phyloP scores from a whole-genome alignment of 2,888 invertebrate genomes.

The Diarsia dahlii region DNA sequence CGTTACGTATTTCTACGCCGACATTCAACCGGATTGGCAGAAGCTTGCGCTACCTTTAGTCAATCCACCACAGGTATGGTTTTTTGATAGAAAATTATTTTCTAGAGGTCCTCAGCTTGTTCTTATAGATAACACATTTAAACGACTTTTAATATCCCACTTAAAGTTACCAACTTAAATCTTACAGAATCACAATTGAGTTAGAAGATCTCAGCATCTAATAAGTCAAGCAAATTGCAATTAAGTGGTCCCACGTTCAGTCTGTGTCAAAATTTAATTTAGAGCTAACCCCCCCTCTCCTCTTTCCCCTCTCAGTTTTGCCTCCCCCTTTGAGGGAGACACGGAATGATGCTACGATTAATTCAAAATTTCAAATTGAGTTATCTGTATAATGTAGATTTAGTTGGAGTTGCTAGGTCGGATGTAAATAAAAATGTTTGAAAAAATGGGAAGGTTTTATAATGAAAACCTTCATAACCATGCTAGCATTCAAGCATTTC shows the following conservation, averaged over 20 bases:
- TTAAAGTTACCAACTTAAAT: slow-evolving; percentile 54
- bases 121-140: background rate
- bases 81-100: background rate
- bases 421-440: slow-evolving; percentile 19
- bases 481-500: background rate
- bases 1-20: background rate
- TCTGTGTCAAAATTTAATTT: slow-evolving; percentile 80
- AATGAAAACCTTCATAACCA: background rate
- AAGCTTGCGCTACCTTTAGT: background rate
- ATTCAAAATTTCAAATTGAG: slow-evolving; percentile 76
- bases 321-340: slow-evolving; percentile 46
- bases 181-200: slow-evolving; percentile 66
- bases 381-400: slow-evolving; percentile 68
- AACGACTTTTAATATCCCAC: slow-evolving; percentile 46
- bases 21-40: background rate
- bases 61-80: background rate
- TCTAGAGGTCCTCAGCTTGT: background rate
- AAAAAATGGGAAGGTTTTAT: background rate
- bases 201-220: slow-evolving; percentile 66
- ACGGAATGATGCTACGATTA: slow-evolving; percentile 71
- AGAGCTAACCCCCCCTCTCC: slow-evolving; percentile 51
- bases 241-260: slow-evolving; percentile 75
- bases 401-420: slow-evolving; percentile 44
- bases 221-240: slow-evolving; percentile 80
- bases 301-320: slow-evolving; percentile 39